Evolutionary conservation across 2,888 invertebrate species (phyloP).

Genomic region (Salticus scenicus): DNA sequence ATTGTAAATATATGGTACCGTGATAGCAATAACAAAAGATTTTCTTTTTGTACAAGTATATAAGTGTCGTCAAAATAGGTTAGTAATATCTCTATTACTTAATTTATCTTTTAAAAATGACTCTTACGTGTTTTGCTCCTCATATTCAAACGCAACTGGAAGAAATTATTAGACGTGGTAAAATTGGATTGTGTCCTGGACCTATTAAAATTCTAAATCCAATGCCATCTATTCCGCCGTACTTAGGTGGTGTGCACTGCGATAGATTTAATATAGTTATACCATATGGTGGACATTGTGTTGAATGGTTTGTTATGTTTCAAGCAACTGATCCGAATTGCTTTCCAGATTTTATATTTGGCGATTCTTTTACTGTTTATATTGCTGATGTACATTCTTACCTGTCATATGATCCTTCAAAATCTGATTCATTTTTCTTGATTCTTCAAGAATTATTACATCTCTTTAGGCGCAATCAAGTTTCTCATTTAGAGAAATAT

Average conservation of each 20-base stretch:
- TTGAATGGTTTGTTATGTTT: constrained; percentile 59
- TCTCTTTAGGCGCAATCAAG: constrained; percentile 42
- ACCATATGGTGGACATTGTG: constrained; percentile 62
- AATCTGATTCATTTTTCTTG: constrained; percentile 30
- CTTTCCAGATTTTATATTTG: constrained; percentile 58
- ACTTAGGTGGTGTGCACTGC: constrained; percentile 30
- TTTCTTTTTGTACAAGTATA: too few species aligned
- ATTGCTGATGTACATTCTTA: constrained; percentile 30
- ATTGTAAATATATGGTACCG: too few species aligned
- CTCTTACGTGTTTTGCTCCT: constrained; percentile 55
- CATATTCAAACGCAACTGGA: constrained; percentile 49
- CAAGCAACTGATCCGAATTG: constrained; percentile 41
- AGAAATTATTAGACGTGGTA: constrained; percentile 60
- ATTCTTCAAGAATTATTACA: constrained; percentile 51
- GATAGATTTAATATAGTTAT: constrained; percentile 63
- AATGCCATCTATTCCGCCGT: constrained; percentile 36
- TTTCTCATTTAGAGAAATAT: constrained; percentile 47
- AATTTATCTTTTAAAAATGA: constrained; percentile 24
- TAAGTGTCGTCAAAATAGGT: too few species aligned
- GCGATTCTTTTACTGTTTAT: constrained; percentile 10
- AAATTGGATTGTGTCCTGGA: constrained; percentile 59
- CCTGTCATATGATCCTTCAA: constrained; percentile 21
- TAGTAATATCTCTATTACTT: not conserved
- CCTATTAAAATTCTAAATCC: constrained; percentile 59
- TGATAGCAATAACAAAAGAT: too few species aligned